phyloP scores from a whole-genome alignment of 1,140 invertebrate genomes.

The Drosophila burlai region DNA sequence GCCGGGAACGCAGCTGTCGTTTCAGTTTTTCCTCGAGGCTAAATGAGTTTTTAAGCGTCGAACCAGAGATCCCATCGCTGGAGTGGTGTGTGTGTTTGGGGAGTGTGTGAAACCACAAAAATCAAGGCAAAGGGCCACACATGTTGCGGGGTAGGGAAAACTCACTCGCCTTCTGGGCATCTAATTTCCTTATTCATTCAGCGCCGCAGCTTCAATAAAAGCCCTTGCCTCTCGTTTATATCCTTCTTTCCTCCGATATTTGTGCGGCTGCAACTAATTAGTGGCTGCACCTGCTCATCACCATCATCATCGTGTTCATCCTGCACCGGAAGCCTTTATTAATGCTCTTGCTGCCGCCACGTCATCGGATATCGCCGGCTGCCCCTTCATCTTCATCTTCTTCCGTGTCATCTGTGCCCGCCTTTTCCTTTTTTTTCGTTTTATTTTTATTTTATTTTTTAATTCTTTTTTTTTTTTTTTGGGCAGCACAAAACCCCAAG shows the following conservation, averaged over 20 bases:
- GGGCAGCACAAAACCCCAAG: conserved; percentile 37
- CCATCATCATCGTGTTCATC: neutral
- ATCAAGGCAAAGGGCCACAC: conserved; percentile 71
- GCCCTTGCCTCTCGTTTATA: neutral
- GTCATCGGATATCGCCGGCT: conserved; percentile 44
- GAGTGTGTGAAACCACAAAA: conserved; percentile 57
- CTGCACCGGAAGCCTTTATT: conserved; percentile 19
- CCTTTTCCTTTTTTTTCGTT: conserved; percentile 2
- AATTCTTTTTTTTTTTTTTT: conserved; percentile 24
- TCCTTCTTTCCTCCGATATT: conserved; percentile 8
- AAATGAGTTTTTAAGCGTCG: conserved; percentile 76
- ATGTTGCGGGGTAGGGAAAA: conserved; percentile 18
- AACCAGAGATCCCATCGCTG: conserved; percentile 12
- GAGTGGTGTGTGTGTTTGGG: conserved; percentile 1
- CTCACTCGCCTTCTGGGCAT: conserved; percentile 7
- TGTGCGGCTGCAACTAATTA: conserved; percentile 53
- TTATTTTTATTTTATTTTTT: conserved; percentile 26
- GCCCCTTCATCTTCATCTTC: conserved; percentile 44
- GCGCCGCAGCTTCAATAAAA: conserved; percentile 5
- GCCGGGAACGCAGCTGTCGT: conserved; percentile 42
- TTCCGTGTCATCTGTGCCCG: conserved; percentile 36
- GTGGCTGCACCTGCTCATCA: conserved; percentile 45
- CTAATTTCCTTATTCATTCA: conserved; percentile 32
- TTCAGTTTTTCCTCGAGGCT: conserved; percentile 36
- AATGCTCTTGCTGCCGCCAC: conserved; percentile 27